phyloP scores from a whole-genome alignment of 1,140 invertebrate genomes.

The Arion vulgaris region DNA sequence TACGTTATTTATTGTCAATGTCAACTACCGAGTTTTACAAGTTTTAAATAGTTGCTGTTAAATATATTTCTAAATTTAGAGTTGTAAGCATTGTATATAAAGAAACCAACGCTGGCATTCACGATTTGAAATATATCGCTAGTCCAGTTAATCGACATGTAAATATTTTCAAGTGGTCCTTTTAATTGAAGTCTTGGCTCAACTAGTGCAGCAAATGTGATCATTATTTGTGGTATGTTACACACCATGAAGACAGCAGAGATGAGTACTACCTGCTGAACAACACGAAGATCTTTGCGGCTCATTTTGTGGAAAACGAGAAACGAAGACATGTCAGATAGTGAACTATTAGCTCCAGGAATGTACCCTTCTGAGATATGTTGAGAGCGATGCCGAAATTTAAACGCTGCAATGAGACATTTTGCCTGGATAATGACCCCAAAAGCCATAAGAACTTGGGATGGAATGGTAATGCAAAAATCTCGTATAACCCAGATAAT shows the following conservation, averaged over 20 bases:
- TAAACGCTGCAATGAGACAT: neutral
- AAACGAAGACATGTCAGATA: neutral
- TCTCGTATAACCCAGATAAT: neutral
- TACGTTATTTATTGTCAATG: too few species aligned
- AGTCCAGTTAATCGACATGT: neutral
- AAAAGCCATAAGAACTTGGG: neutral
- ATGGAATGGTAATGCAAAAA: neutral
- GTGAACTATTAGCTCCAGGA: neutral
- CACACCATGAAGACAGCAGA: neutral
- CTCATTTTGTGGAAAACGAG: neutral
- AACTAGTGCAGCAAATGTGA: neutral
- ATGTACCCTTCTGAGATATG: neutral
- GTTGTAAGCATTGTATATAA: conserved; percentile 16
- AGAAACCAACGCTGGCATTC: neutral
- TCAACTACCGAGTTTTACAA: too few species aligned
- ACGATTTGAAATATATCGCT: neutral
- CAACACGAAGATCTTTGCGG: neutral
- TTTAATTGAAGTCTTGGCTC: neutral
- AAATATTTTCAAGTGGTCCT: neutral
- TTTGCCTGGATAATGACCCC: neutral
- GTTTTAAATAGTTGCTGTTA: too few species aligned
- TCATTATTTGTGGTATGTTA: conserved; percentile 3
- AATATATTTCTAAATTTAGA: conserved; percentile 11
- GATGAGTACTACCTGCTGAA: conserved; percentile 7
- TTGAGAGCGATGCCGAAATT: neutral